Evolutionary conservation across 2,888 invertebrate genomes (phyloP).

Genomic region (Eucera pruinosa): DNA sequence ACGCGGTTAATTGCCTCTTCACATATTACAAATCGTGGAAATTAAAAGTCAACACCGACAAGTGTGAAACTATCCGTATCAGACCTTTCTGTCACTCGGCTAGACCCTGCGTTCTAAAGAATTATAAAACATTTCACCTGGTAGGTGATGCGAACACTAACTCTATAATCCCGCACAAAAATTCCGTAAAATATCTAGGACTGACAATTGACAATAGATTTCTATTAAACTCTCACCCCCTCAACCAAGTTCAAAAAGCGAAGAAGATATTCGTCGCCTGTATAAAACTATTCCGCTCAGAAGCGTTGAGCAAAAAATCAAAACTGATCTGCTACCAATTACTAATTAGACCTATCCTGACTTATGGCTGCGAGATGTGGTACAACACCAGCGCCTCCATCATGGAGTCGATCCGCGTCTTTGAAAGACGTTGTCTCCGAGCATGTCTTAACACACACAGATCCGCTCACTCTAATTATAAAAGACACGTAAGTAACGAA

Average conservation of each 20-base stretch:
- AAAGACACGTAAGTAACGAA: too few species aligned
- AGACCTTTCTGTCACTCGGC: too few species aligned
- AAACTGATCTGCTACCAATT: not conserved
- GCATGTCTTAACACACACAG: conserved; percentile 19
- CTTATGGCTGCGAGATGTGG: too few species aligned
- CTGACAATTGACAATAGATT: not conserved
- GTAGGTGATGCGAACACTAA: too few species aligned
- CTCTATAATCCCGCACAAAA: not conserved
- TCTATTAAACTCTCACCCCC: not conserved
- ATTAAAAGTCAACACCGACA: too few species aligned
- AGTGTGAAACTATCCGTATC: too few species aligned
- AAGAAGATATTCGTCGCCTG: not conserved
- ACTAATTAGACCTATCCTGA: not conserved
- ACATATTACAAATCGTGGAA: too few species aligned
- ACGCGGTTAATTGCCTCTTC: too few species aligned
- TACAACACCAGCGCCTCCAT: conserved; percentile 20
- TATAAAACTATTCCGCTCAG: not conserved
- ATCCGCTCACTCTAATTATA: too few species aligned
- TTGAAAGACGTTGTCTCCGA: conserved; percentile 50
- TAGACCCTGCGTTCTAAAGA: too few species aligned
- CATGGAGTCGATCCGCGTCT: conserved; percentile 42
- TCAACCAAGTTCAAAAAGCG: not conserved
- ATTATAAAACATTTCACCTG: too few species aligned
- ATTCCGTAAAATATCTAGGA: not conserved
- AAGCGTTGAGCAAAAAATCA: not conserved